Evolutionary conservation across 2,797 vertebrate species (phyloP).

Genomic region (Enteromius argenteus): DNA sequence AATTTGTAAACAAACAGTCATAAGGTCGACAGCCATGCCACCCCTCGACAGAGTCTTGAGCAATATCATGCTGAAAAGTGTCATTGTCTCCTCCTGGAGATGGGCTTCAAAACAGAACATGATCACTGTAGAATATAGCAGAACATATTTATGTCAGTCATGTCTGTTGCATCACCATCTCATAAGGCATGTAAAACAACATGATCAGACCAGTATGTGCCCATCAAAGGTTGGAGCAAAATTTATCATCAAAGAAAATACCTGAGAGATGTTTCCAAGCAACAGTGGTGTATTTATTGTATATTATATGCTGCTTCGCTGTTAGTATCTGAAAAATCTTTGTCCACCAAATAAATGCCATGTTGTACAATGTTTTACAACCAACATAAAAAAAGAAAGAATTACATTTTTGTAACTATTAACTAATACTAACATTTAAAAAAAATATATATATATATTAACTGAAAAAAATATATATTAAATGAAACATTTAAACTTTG

Average conservation of each 20-base stretch:
- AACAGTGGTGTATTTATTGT: neutral
- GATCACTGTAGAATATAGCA: neutral
- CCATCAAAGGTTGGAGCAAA: neutral
- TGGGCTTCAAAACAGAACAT: constrained; percentile 47
- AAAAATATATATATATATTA: too few relatives aligned
- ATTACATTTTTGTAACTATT: neutral
- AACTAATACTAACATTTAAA: neutral
- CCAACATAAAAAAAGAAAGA: neutral
- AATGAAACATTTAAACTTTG: neutral
- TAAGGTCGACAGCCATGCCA: constrained; percentile 13
- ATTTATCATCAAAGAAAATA: neutral
- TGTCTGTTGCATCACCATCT: constrained; percentile 4
- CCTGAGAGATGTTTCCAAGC: neutral
- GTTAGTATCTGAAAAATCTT: neutral
- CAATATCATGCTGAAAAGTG: constrained; percentile 53
- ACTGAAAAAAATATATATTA: neutral
- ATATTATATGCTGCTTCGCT: neutral
- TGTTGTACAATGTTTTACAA: neutral
- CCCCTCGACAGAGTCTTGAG: constrained; percentile 48
- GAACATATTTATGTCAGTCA: constrained; percentile 25
- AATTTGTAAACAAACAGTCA: constrained; percentile 63
- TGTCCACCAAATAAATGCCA: neutral
- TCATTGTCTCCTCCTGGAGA: constrained; percentile 31
- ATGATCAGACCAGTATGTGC: constrained; percentile 23
- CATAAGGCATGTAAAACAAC: neutral